Evolutionary conservation across 2,888 invertebrate species (phyloP), one percentile per base, ranked within the genome.

Genomic region (Eretmocerus hayati): DNA sequence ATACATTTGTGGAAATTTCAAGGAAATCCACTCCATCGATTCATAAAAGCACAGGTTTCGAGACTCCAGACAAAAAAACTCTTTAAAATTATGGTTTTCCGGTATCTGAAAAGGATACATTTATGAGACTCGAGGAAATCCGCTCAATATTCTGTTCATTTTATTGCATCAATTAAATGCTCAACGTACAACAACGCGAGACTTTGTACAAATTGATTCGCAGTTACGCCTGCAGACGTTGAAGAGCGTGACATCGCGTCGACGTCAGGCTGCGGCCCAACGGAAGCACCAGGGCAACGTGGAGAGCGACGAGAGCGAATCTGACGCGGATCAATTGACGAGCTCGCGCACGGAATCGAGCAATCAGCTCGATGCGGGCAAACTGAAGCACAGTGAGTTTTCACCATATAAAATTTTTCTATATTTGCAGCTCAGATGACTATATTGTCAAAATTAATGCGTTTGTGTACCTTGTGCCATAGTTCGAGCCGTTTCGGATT

Each of bases 321-420:
- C 84, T 59, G 85, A 85, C 73, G 81, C 78, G 59, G 84, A 85
- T 62, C 84, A 83, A 63, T 66, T 83, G 64, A 84, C 83, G 56
- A 83, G 84, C 56, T 84, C 84, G 66, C 77, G 84, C 63, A 84
- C 84, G 47, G 84, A 84, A 73, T 83, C 84, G 60, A 84, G 84
- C 68, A 84, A 83, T 73, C 84, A 84, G 63, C 75, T 84, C 60
- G 84, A 84, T 66, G 78, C 80, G 65, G 69, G 71, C 58, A 84
- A 84, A 74, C 77, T 80, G 62, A 83, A 83, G 71, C 81, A 82
- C 71, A 83, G 83, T 83, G 75, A 75, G 79, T 77, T 41, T 51
- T n/a, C n/a, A n/a, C n/a, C n/a, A n/a, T 30, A 23, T 23, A 11
- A 13, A 30, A 6, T 4, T 20, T 18, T 18, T 18, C 23, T 16